Percentiles rank a stretch among this genome's conserved stretches.
Evolutionary conservation across 2,113 vertebrate species (phyloP).

Genomic region (Drymodes brunneopygia): DNA sequence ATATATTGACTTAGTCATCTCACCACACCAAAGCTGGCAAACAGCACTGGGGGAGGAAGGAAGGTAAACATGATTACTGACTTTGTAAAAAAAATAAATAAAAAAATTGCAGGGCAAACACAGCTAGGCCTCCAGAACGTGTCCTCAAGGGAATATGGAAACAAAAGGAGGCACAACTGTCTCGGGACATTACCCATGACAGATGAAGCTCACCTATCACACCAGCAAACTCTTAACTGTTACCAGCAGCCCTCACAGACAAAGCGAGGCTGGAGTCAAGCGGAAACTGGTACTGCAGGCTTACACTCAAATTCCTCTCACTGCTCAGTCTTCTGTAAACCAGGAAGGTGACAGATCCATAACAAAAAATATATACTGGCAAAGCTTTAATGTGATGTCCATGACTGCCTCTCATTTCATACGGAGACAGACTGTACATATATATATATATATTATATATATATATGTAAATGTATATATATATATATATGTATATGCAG

Average conservation of each 20-base stretch:
- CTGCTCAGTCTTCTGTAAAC: background rate
- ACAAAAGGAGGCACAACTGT: conserved; percentile 70
- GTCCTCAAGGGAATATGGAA: conserved; percentile 64
- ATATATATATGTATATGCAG: background rate
- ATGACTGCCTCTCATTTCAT: background rate
- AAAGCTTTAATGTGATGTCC: background rate
- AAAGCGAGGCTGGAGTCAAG: conserved; percentile 29
- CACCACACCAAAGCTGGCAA: conserved; percentile 68
- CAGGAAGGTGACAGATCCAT: background rate
- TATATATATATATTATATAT: background rate
- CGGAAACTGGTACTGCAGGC: background rate
- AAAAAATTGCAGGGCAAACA: conserved; percentile 66
- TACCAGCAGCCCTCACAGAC: conserved; percentile 43
- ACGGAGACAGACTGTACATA: background rate
- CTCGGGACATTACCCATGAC: conserved; percentile 60
- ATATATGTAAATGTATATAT: too few species aligned
- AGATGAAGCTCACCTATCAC: conserved; percentile 72
- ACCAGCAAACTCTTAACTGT: conserved; percentile 41
- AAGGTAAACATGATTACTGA: conserved; percentile 67
- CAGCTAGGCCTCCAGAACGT: conserved; percentile 52
- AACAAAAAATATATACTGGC: background rate
- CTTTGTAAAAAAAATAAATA: background rate
- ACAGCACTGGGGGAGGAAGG: conserved; percentile 60
- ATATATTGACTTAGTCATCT: conserved; percentile 73
- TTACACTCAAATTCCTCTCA: conserved; percentile 7